These are phyloP conservation scores for Nomada fabriciana DNA, from an alignment of 2,888 invertebrate genomes.

Conservation along the genomic window DNA sequence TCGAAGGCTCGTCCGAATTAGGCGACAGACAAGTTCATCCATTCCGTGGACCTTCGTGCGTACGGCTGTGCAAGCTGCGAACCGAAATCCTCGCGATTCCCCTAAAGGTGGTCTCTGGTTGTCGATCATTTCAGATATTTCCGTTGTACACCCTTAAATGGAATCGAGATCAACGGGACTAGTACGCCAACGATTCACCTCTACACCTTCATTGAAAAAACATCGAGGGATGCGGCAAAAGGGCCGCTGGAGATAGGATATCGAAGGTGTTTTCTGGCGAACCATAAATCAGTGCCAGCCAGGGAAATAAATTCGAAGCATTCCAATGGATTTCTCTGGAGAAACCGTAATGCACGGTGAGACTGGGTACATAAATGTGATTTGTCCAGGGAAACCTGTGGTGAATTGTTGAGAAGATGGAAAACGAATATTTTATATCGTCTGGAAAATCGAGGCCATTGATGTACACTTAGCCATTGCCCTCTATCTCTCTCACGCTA, in stretches of 20 bases:
- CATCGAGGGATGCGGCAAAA: not conserved
- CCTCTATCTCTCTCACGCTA: too few relatives aligned
- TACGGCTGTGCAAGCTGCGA: not conserved
- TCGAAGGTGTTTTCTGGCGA: not conserved
- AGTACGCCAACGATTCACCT: conserved; percentile 33
- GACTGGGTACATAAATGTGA: not conserved
- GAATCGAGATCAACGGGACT: conserved; percentile 48
- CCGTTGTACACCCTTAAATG: conserved; percentile 41
- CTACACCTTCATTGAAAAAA: conserved; percentile 47
- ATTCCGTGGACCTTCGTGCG: conserved; percentile 11
- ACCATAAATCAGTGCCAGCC: not conserved
- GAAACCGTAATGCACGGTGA: too few relatives aligned
- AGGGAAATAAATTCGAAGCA: not conserved
- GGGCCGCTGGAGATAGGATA: not conserved
- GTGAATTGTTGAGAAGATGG: not conserved
- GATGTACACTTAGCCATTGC: too few relatives aligned
- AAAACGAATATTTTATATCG: not conserved
- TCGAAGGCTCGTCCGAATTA: conserved; percentile 31
- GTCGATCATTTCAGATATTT: conserved; percentile 10
- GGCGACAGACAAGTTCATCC: not conserved
- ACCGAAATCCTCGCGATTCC: conserved; percentile 16
- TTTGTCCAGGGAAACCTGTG: too few relatives aligned
- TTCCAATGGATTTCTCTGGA: not conserved
- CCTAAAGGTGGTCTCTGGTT: conserved; percentile 30
- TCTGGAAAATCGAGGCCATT: too few relatives aligned